Evolutionary conservation across 1,140 invertebrate species (phyloP).

Genomic region (Drosophila teissieri): DNA sequence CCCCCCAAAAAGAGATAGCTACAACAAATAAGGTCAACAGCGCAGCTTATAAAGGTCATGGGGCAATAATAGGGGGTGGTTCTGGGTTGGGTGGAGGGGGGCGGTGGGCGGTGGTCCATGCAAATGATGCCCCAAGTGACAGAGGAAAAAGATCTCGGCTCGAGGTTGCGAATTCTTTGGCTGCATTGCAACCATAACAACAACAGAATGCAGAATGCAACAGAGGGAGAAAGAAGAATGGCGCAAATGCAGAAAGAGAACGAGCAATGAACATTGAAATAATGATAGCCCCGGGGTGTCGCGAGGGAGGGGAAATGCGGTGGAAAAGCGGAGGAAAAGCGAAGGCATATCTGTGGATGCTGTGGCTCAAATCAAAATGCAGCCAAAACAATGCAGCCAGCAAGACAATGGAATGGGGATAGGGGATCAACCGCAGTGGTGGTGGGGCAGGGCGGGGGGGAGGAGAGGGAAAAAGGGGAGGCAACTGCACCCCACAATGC

Average conservation of each 20-base stretch:
- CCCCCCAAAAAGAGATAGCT: constrained; percentile 13
- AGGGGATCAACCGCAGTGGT: background rate
- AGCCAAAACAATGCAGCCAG: constrained; percentile 69
- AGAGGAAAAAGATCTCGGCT: constrained; percentile 53
- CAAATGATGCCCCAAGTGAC: constrained; percentile 61
- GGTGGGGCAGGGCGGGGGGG: background rate
- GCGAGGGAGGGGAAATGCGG: background rate
- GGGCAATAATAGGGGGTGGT: constrained; percentile 47
- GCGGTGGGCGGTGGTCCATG: constrained; percentile 4
- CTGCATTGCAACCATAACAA: constrained; percentile 31
- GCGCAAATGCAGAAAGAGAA: constrained; percentile 32
- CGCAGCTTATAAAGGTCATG: constrained; percentile 72
- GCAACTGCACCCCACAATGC: constrained; percentile 46
- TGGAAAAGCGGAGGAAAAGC: constrained; percentile 15
- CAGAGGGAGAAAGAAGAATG: constrained; percentile 41
- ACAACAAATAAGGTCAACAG: constrained; percentile 79
- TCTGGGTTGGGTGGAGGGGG: constrained; percentile 7
- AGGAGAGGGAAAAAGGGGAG: background rate
- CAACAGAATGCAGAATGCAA: constrained; percentile 31
- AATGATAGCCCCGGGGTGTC: constrained; percentile 75
- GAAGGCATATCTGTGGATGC: constrained; percentile 53
- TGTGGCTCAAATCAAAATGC: constrained; percentile 79
- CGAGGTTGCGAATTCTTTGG: constrained; percentile 55
- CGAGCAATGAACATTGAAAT: constrained; percentile 65
- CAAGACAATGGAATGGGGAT: constrained; percentile 58